A percentile compares a stretch with the other conserved stretches of the same genome.
These are phyloP conservation scores for Scaptomyza parva DNA, from an alignment of 2,888 invertebrate genomes.

Conservation along the genomic window DNA sequence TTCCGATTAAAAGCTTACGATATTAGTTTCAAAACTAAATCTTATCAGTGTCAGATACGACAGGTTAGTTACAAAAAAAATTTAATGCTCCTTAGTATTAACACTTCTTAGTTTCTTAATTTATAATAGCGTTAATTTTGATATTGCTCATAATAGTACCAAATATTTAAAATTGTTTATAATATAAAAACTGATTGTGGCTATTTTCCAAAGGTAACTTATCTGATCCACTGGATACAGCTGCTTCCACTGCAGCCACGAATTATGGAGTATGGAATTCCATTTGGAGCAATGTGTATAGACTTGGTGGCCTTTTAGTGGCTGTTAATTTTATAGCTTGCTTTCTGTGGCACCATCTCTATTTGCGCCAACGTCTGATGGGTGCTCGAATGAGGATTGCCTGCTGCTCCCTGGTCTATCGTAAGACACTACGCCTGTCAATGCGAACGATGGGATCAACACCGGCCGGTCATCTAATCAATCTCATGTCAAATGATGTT, in stretches of 20 bases:
- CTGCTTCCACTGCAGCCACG: neutral
- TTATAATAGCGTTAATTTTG: neutral
- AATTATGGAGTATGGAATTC: neutral
- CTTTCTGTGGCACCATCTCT: slow-evolving; percentile 84
- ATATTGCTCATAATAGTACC: neutral
- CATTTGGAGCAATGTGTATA: slow-evolving; percentile 82
- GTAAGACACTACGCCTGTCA: slow-evolving; percentile 89
- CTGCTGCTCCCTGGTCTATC: slow-evolving; percentile 85
- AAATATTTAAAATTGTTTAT: neutral
- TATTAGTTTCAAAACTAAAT: neutral
- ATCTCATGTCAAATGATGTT: slow-evolving; percentile 97
- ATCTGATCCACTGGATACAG: neutral
- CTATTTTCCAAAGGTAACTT: slow-evolving; percentile 5
- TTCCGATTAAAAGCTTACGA: neutral
- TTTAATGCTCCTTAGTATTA: neutral
- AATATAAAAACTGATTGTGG: neutral
- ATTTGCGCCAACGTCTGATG: slow-evolving; percentile 82
- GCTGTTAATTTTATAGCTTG: slow-evolving; percentile 85
- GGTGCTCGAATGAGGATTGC: slow-evolving; percentile 89
- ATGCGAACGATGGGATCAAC: slow-evolving; percentile 89
- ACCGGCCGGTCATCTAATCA: slow-evolving; percentile 95
- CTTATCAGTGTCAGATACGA: neutral
- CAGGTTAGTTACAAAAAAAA: neutral
- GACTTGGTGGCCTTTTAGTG: slow-evolving; percentile 82
- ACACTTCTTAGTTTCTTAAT: neutral